These are phyloP conservation scores for Pheucticus melanocephalus DNA, from an alignment of 2,113 vertebrate species.

Conservation along the genomic window DNA sequence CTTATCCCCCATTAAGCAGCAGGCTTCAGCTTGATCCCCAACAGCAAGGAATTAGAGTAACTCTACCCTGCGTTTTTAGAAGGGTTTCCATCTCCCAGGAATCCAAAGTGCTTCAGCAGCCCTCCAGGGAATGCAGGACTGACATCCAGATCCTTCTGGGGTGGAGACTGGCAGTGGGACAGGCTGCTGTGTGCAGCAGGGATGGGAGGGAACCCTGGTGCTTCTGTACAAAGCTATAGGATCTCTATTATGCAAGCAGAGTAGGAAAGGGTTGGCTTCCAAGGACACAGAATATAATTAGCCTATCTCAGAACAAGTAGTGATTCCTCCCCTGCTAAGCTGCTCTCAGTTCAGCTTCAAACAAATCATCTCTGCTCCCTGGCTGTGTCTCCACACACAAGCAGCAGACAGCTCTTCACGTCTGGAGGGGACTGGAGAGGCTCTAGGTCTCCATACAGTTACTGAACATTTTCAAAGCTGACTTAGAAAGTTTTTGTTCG, in stretches of 20 bases:
- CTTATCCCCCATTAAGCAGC: conserved; percentile 63
- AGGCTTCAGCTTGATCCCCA: conserved; percentile 44
- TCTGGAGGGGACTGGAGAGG: not conserved
- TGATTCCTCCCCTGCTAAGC: conserved; percentile 6
- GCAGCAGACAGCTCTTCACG: not conserved
- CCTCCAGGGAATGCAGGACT: conserved; percentile 20
- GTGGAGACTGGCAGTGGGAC: not conserved
- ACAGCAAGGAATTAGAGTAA: conserved; percentile 55
- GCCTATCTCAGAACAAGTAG: conserved; percentile 9
- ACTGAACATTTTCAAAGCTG: not conserved
- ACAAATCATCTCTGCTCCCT: conserved; percentile 14
- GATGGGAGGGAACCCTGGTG: not conserved
- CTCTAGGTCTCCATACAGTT: not conserved
- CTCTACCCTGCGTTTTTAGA: conserved; percentile 13
- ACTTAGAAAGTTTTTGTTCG: conserved; percentile 35
- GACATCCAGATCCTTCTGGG: conserved; percentile 1
- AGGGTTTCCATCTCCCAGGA: conserved; percentile 47
- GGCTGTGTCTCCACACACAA: not conserved
- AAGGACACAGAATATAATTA: conserved; percentile 49
- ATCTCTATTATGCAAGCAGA: not conserved
- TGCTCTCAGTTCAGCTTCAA: not conserved
- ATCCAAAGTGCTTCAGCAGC: conserved; percentile 37
- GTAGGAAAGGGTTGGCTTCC: conserved; percentile 31
- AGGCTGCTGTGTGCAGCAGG: not conserved
- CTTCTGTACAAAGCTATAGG: not conserved